Conservation (phyloP, 2,888 invertebrate genomes). For the Zaprionus lineosus region DNA sequence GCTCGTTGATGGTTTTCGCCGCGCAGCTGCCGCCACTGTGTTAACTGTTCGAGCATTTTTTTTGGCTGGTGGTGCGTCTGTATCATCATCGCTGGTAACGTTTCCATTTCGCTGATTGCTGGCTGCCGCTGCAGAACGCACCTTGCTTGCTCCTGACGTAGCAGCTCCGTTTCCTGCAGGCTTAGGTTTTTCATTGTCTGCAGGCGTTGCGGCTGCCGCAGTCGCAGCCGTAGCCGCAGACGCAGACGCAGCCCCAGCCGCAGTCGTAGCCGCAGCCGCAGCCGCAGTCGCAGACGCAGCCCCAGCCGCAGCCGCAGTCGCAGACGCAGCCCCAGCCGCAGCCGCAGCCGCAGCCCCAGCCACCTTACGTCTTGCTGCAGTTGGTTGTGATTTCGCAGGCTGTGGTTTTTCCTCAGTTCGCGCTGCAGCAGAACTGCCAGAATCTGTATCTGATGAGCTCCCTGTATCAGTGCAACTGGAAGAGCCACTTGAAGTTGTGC, state of each 20-base stretch:
- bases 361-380: constrained; percentile 37
- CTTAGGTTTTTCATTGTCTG: constrained; percentile 46
- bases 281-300: constrained; percentile 18
- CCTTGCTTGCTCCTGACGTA: constrained; percentile 50
- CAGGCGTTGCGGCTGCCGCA: constrained; percentile 15
- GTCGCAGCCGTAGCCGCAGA: too few species aligned
- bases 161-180: constrained; percentile 21
- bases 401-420: constrained; percentile 79
- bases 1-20: constrained; percentile 42
- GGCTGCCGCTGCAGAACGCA: constrained; percentile 54
- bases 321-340: constrained; percentile 14
- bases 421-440: constrained; percentile 83
- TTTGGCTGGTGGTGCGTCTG: constrained; percentile 62
- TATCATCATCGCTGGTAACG: constrained; percentile 85
- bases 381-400: constrained; percentile 57
- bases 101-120: constrained; percentile 66
- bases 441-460: constrained; percentile 86
- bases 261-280: constrained; percentile 17
- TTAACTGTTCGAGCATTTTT: constrained; percentile 51
- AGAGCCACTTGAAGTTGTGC: constrained; percentile 86
- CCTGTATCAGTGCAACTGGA: constrained; percentile 86
- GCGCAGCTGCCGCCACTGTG: constrained; percentile 47
- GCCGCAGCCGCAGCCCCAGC: constrained; percentile 18
- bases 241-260: too few species aligned
- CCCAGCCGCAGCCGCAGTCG: constrained; percentile 16